Conservation (phyloP, 2,888 invertebrate genomes). For the Parnassius apollo region DNA sequence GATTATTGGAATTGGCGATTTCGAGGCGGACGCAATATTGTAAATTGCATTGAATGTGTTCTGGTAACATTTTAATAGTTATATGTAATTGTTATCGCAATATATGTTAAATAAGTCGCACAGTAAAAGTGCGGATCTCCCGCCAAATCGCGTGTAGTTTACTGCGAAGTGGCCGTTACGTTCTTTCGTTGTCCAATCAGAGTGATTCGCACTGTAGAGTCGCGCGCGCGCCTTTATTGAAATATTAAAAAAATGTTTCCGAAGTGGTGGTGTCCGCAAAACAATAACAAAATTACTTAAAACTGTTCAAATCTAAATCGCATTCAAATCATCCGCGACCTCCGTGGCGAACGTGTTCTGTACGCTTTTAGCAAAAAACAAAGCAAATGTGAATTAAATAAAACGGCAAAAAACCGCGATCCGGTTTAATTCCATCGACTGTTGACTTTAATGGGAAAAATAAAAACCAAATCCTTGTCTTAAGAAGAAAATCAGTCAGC, state of each 20-base stretch:
- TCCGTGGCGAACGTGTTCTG: constrained; percentile 54
- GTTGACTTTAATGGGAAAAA: constrained; percentile 48
- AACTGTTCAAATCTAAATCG: constrained; percentile 42
- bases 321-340: constrained; percentile 51
- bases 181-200: constrained; percentile 65
- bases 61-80: background rate
- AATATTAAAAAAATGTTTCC: constrained; percentile 58
- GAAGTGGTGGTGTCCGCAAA: constrained; percentile 44
- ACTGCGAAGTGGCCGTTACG: constrained; percentile 40
- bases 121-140: constrained; percentile 55
- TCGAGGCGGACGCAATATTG: background rate
- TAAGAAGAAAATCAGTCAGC: constrained; percentile 33
- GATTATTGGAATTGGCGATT: background rate
- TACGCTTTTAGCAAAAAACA: constrained; percentile 46
- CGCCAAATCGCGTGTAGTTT: constrained; percentile 52
- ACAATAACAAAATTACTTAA: constrained; percentile 65
- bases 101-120: constrained; percentile 32
- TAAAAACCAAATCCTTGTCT: constrained; percentile 39
- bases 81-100: constrained; percentile 35
- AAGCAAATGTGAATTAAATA: constrained; percentile 51
- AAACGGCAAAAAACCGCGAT: constrained; percentile 53
- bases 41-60: constrained; percentile 9
- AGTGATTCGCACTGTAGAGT: constrained; percentile 62
- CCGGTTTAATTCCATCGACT: constrained; percentile 57
- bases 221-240: constrained; percentile 71